These are phyloP conservation scores for Prinia subflava DNA, from an alignment of 2,113 vertebrate genomes.

Conservation along the genomic window DNA sequence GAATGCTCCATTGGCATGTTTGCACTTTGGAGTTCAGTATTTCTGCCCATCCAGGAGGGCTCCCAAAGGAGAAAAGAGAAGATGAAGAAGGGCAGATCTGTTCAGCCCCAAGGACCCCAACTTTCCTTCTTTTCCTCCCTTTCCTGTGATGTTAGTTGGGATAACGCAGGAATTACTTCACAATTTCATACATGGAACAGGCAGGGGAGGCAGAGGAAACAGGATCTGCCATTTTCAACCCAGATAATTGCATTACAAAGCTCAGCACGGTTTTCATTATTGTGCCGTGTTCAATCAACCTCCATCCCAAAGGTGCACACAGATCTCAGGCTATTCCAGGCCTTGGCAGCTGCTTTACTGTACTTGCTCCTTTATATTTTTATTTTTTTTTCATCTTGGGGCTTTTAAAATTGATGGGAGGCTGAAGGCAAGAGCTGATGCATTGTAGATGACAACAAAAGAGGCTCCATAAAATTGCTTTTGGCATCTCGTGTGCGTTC, in stretches of 20 bases:
- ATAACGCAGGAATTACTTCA: not conserved
- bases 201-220: not conserved
- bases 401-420: conserved; percentile 52
- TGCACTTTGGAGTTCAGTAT: not conserved
- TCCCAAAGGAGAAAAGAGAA: not conserved
- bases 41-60: not conserved
- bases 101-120: not conserved
- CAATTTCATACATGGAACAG: not conserved
- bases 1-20: not conserved
- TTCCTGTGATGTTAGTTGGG: not conserved
- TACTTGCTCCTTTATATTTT: not conserved
- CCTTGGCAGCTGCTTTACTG: not conserved
- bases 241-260: not conserved
- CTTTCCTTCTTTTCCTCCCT: not conserved
- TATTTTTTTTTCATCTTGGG: not conserved
- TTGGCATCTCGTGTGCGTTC: conserved; percentile 48
- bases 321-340: not conserved
- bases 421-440: conserved; percentile 44
- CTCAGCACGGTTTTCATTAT: not conserved
- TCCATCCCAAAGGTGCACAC: conserved; percentile 14
- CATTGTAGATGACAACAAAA: conserved; percentile 61
- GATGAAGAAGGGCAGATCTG: not conserved
- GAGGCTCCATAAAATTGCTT: conserved; percentile 56
- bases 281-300: not conserved
- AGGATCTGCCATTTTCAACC: not conserved